Evolutionary conservation across 2,113 vertebrate species (phyloP), one percentile per base, ranked within the genome.

Genomic region (Hucho hucho): DNA sequence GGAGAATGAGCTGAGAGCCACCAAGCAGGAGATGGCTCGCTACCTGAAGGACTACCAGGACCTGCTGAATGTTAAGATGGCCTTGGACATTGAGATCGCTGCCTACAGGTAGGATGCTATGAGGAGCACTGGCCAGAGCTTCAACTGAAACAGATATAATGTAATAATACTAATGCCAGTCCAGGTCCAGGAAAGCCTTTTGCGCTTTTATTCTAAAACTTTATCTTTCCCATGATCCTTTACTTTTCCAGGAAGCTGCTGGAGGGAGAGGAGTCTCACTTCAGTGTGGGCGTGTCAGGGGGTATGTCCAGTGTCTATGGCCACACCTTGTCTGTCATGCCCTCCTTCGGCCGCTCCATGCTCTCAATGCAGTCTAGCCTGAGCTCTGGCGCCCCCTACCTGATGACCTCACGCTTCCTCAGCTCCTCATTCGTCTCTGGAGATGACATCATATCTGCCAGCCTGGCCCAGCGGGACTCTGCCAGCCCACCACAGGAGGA

Each of bases 181-280:
- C 58, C n/a, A 61, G 58, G 58, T 56, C 20, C 4, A 43, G 37
- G 37, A 56, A 56, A 56, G 53, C n/a, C n/a, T 61, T 12, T 61
- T 7, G n/a, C 5, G 6, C 58, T 24, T 61, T 61, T 61, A 61
- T 11, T 61, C 58, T 2, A 32, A 22, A 18, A 25, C 9, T 11
- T 12, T 58, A 1, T 65, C 9, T 49, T 74, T 43, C n/a, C 6
- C 14, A 18, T 74, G 56, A 16, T 67, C 24, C 73, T 71, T 64
- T 43, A 73, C 65, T 29, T 47, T 5, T 66, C 47, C 86, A 99
- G 97, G 85, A 98, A 99, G 66, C 91, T 99, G 4, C 86, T 99
- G 90, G 97, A 99, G 90, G 97, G 97, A 6, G 97, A 99, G 61
- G 97, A 99, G 88, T 96, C 95, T 65, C 92, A 96, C n/a, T 95